phyloP scores from a whole-genome alignment of 1,140 invertebrate genomes.

The Apis cerana region DNA sequence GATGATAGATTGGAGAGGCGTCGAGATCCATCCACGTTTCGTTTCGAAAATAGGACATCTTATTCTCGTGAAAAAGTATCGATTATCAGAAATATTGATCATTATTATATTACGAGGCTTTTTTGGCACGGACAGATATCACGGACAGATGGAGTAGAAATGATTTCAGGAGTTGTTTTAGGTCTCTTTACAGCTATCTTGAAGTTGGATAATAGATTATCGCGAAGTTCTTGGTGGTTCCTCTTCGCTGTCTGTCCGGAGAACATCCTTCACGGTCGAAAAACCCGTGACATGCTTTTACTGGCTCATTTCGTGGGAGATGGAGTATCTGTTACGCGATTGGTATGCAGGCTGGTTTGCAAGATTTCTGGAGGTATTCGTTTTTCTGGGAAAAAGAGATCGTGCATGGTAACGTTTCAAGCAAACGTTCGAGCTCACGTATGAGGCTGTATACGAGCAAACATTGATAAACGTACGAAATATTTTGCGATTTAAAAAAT shows the following conservation, averaged over 20 bases:
- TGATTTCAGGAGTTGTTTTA: neutral
- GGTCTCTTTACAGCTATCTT: neutral
- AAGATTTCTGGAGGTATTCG: neutral
- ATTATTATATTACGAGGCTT: neutral
- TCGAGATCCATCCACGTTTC: conserved; percentile 23
- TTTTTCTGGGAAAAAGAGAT: too few relatives aligned
- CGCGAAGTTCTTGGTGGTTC: neutral
- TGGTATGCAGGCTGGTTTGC: neutral
- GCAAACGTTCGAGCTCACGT: neutral
- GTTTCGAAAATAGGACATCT: conserved; percentile 32
- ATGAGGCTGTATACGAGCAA: neutral
- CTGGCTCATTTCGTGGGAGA: conserved; percentile 10
- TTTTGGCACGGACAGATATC: neutral
- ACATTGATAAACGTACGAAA: too few relatives aligned
- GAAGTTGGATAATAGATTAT: conserved; percentile 11
- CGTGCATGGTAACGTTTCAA: neutral
- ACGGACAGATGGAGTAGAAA: neutral
- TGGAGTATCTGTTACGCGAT: conserved; percentile 5
- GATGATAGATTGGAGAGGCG: conserved; percentile 37
- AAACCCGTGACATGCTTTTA: conserved; percentile 11
- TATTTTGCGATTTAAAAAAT: too few relatives aligned
- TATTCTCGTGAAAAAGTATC: neutral
- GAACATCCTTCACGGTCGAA: conserved; percentile 9
- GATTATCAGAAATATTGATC: neutral
- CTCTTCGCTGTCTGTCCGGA: neutral